Conservation (phyloP, 2,113 vertebrate genomes). For the Ciconia stormi region DNA sequence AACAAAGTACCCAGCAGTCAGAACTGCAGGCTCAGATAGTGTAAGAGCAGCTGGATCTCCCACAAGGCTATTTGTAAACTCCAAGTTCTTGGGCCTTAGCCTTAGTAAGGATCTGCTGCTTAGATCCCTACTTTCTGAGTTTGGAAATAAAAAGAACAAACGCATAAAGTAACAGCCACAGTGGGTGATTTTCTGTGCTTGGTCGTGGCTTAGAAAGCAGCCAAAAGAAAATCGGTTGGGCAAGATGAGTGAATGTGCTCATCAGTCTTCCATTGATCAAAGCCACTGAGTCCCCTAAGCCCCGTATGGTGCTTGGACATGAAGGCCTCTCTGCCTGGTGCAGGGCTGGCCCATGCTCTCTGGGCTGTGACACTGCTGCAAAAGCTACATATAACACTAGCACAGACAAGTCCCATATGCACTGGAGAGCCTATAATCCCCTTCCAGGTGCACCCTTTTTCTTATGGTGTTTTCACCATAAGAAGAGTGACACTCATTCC, state of each 20-base stretch:
- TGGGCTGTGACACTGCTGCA: not conserved
- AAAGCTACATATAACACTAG: not conserved
- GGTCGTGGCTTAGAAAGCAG: not conserved
- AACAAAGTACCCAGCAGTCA: not conserved
- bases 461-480: not conserved
- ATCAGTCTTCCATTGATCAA: not conserved
- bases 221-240: not conserved
- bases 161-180: not conserved
- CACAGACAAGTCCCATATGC: not conserved
- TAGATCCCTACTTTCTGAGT: not conserved
- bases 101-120: not conserved
- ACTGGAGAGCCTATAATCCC: not conserved
- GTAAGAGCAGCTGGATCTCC: not conserved
- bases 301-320: rapidly evolving
- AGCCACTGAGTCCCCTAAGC: not conserved
- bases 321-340: not conserved
- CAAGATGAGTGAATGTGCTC: not conserved
- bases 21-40: not conserved
- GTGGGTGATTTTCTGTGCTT: not conserved
- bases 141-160: not conserved
- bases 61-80: not conserved
- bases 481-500: not conserved
- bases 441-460: not conserved
- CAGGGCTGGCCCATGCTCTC: not conserved
- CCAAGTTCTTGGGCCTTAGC: not conserved